phyloP scores from a whole-genome alignment of 64 coral and sea anemone genomes.

The Acropora tenuis region DNA sequence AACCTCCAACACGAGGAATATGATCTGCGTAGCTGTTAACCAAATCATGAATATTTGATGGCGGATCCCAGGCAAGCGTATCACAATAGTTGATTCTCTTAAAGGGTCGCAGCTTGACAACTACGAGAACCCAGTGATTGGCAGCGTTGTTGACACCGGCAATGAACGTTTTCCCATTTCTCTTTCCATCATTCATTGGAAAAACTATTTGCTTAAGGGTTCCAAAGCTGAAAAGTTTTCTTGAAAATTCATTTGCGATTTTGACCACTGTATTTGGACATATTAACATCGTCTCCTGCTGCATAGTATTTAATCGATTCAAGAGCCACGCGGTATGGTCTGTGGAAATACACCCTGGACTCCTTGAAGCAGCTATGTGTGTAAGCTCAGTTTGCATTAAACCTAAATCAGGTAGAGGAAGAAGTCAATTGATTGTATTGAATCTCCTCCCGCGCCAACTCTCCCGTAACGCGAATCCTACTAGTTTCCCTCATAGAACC shows the following conservation, averaged over 20 bases:
- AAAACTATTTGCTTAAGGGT: conserved; percentile 27
- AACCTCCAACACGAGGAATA: conserved; percentile 29
- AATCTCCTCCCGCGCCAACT: no score
- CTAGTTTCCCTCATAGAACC: no score
- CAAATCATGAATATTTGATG: conserved; percentile 6
- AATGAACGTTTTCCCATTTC: conserved; percentile 24
- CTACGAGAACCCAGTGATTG: conserved; percentile 44
- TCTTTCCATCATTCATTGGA: conserved; percentile 17
- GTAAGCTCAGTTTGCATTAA: conserved; percentile 22
- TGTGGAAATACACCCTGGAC: conserved; percentile 27
- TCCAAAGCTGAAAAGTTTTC: conserved; percentile 39
- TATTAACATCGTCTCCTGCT: conserved; percentile 36
- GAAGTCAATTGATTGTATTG: no score
- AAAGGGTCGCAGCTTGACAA: conserved; percentile 22
- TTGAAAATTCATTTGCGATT: conserved; percentile 35
- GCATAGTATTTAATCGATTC: conserved; percentile 38
- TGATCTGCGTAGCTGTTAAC: conserved; percentile 27
- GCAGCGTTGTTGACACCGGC: neutral
- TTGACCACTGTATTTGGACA: neutral
- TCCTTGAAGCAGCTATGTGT: neutral
- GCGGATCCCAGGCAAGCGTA: conserved; percentile 27
- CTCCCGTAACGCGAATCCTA: no score
- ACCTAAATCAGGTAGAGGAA: neutral
- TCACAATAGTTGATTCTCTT: conserved; percentile 36
- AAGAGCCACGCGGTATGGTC: conserved; percentile 36